Percentiles rank a stretch among this genome's conserved stretches.
These are phyloP conservation scores for Semotilus atromaculatus DNA, from an alignment of 2,797 vertebrate species.

Conservation along the genomic window DNA sequence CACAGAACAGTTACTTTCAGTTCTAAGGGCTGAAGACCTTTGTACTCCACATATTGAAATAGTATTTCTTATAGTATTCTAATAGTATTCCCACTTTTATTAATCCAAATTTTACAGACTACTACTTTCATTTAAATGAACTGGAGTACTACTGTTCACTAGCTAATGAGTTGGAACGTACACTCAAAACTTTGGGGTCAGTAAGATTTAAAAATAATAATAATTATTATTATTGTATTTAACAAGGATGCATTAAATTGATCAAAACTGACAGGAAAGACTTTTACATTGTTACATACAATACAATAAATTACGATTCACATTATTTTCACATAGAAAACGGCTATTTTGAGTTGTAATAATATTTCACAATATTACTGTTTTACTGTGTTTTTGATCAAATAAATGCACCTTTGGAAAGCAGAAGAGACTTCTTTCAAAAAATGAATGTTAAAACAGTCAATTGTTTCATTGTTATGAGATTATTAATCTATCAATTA, in stretches of 20 bases:
- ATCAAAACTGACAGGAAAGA: neutral
- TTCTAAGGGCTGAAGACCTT: neutral
- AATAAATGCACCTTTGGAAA: neutral
- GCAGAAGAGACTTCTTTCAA: neutral
- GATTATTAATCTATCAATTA: neutral
- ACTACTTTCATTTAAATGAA: neutral
- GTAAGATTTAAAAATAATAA: neutral
- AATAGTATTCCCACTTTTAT: neutral
- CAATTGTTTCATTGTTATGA: neutral
- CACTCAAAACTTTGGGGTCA: neutral
- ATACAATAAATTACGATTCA: neutral
- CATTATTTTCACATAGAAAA: neutral
- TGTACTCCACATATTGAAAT: neutral
- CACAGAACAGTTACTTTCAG: slow-evolving; percentile 8
- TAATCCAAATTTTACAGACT: neutral
- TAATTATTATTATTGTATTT: neutral
- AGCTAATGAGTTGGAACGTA: neutral
- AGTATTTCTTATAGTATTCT: too few species aligned
- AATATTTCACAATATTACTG: neutral
- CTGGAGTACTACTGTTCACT: neutral
- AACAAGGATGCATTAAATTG: neutral
- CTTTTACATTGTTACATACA: neutral
- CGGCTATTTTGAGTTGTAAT: neutral
- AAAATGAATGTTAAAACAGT: neutral
- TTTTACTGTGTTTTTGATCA: neutral